phyloP scores from a whole-genome alignment of 2,113 vertebrate genomes.

The Hemibagrus wyckioides region DNA sequence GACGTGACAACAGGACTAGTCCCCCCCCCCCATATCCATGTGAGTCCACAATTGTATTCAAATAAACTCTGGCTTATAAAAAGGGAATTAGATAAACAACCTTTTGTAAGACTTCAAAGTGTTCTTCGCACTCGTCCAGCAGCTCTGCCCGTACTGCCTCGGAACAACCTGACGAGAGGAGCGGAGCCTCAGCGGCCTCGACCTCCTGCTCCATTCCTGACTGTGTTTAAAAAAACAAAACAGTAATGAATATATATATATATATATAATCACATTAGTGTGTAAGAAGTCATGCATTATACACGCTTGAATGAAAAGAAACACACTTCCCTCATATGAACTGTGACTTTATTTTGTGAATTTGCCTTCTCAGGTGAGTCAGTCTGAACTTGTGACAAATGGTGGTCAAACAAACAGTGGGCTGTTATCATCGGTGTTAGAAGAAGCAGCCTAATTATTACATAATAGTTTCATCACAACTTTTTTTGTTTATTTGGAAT shows the following conservation, averaged over 20 bases:
- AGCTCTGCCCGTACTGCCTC: conserved; percentile 62
- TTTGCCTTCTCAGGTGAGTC: background rate
- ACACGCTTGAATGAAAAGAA: background rate
- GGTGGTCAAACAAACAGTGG: no score
- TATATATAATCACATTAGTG: background rate
- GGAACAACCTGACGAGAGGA: conserved; percentile 41
- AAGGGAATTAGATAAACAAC: conserved; percentile 14
- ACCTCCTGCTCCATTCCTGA: conserved; percentile 34
- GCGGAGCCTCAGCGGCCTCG: background rate
- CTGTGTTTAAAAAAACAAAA: background rate
- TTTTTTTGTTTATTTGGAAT: background rate
- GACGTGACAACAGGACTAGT: background rate
- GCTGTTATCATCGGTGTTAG: background rate
- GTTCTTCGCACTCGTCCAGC: conserved; percentile 66
- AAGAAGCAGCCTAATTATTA: background rate
- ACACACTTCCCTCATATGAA: background rate
- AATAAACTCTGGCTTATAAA: background rate
- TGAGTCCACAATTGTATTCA: background rate
- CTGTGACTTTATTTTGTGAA: background rate
- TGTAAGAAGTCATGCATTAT: background rate
- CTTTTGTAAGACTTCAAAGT: conserved; percentile 68
- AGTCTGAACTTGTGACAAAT: background rate
- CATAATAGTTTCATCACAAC: background rate
- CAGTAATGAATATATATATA: no score
- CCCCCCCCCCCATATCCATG: background rate